A percentile compares a stretch with the other conserved stretches of the same genome.
These are phyloP conservation scores for Crenuchus spilurus DNA, from an alignment of 2,797 vertebrate species.

Conservation along the genomic window DNA sequence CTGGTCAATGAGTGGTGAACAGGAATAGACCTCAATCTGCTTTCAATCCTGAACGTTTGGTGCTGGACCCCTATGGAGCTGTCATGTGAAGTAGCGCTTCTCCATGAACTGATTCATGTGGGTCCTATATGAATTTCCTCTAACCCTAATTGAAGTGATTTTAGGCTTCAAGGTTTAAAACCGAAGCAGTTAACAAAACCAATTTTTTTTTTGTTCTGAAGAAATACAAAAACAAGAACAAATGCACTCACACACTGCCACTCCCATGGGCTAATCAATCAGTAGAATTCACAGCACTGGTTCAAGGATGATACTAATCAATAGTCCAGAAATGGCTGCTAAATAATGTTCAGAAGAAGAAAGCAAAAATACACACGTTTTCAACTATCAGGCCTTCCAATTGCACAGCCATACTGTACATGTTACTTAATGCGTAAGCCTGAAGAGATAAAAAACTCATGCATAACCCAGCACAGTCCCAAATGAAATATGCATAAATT, in stretches of 20 bases:
- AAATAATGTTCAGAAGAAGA: neutral
- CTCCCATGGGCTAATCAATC: slow-evolving; percentile 28
- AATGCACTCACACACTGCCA: neutral
- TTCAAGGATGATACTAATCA: slow-evolving; percentile 36
- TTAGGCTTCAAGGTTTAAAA: too few species aligned
- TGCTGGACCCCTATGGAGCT: too few species aligned
- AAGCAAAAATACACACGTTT: neutral
- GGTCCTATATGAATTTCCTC: too few species aligned
- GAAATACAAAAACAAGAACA: neutral
- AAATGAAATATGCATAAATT: slow-evolving; percentile 46
- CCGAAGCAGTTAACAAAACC: too few species aligned
- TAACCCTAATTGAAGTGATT: too few species aligned
- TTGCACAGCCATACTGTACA: neutral
- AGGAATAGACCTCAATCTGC: too few species aligned
- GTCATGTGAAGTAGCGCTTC: too few species aligned
- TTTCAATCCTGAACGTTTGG: too few species aligned
- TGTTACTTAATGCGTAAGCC: neutral
- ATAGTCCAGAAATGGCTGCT: slow-evolving; percentile 23
- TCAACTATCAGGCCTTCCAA: neutral
- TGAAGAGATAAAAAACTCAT: neutral
- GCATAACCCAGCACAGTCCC: slow-evolving; percentile 2
- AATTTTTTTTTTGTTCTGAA: too few species aligned
- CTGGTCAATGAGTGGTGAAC: too few species aligned
- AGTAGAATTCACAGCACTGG: slow-evolving; percentile 11
- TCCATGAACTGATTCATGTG: too few species aligned